Percentiles rank a stretch among this genome's conserved stretches.
These are phyloP conservation scores for Tauraco erythrolophus DNA, from an alignment of 2,113 vertebrate genomes.

Conservation along the genomic window DNA sequence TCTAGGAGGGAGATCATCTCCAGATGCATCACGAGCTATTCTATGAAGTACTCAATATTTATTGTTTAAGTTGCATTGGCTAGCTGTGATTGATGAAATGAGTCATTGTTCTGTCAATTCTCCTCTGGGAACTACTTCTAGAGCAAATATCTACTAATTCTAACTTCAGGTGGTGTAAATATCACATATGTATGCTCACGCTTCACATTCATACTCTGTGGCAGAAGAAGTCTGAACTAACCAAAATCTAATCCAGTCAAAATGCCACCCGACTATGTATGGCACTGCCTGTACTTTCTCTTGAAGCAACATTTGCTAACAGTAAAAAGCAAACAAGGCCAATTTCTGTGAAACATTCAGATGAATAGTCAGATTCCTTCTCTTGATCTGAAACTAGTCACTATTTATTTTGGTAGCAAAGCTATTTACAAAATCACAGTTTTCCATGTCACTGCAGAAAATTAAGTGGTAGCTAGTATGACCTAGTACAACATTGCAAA, in stretches of 20 bases:
- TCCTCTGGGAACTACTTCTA: neutral
- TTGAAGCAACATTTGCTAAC: neutral
- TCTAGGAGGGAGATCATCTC: constrained; percentile 18
- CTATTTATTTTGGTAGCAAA: neutral
- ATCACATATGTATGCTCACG: neutral
- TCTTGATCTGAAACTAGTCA: neutral
- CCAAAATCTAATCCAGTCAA: neutral
- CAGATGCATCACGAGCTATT: constrained; percentile 13
- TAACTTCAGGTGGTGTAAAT: neutral
- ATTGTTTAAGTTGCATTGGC: neutral
- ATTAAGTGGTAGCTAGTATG: neutral
- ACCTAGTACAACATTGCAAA: neutral
- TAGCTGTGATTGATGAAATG: constrained; percentile 22
- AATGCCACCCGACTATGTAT: neutral
- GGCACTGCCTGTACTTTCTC: neutral
- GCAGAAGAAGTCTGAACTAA: neutral
- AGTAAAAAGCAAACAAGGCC: neutral
- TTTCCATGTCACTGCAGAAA: neutral
- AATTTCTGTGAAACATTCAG: neutral
- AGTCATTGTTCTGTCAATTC: constrained; percentile 2
- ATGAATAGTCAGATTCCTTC: neutral
- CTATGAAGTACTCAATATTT: constrained; percentile 30
- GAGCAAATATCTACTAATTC: constrained; percentile 12
- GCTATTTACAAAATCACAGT: neutral
- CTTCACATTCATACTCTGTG: neutral